Base-by-base conservation (phyloP, 2,113 vertebrate genomes). In the Chlorocebus sabaeus region DNA sequence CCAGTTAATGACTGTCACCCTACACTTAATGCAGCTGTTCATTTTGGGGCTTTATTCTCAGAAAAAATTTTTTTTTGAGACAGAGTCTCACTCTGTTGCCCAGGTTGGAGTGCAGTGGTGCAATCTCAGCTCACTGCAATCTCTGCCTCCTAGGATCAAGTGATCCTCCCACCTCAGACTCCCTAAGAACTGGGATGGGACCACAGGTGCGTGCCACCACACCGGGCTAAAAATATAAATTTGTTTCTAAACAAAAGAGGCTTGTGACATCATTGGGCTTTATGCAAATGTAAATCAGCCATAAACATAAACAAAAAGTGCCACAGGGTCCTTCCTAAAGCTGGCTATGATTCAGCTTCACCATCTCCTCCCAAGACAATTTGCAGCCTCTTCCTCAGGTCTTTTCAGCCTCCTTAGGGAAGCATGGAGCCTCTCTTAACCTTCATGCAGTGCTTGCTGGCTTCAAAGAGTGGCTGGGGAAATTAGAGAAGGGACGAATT, bases 201-300 rank as follows among this genome's bases (percentile, higher is more conserved):
- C 12, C 5, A 14, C 61, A 64, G 27, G 12, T 64, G 12, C 2
- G 4, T 38, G 45, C 57, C 40, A 76, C 23, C 6, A 38, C 22
- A 8, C n/a, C 17, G 6, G 7, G 45, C 43, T 6, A 75, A 75
- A 57, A 96, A 97, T 76, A 83, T 43, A 95, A 64, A 90, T 80
- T 88, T 93, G 81, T 93, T 57, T 88, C 68, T 92, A 94, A 79
- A 88, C 57, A 85, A 78, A 88, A 75, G 78, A 85, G 70, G 59
- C 32, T 22, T 67, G 73, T 91, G 89, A 79, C 40, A 55, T 96
- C 55, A 30, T 78, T 1, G 61, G 89, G 40, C 68, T 67, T 92
- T 80, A 80, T 95, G 89, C 61, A 91, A 57, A 52, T 91, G 8
- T 11, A 79, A n/a, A 50, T 73, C 35, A 73, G 59, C 76, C 25